Conservation (phyloP, 1,140 invertebrate genomes). For the Diachasma alloeum region DNA sequence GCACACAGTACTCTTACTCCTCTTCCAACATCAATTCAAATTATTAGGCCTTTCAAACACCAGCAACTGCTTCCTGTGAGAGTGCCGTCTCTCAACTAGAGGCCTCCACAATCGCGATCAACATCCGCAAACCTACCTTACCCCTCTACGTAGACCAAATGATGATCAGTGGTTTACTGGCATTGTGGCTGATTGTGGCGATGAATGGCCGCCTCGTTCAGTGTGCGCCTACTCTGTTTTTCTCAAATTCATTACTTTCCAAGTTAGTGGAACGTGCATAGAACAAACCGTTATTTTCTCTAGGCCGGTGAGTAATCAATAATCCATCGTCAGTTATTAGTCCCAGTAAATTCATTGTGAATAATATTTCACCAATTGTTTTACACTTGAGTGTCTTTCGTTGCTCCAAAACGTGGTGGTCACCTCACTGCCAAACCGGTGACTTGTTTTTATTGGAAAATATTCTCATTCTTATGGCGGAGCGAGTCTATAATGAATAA, state of each 20-base stretch:
- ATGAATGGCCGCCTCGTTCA: conserved; percentile 57
- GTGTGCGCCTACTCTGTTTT: conserved; percentile 55
- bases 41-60: too few species aligned
- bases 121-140: neutral
- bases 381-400: neutral
- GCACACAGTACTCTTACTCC: too few species aligned
- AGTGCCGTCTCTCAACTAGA: too few species aligned
- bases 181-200: conserved; percentile 23
- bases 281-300: conserved; percentile 35
- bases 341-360: neutral
- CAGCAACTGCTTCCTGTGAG: too few species aligned
- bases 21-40: too few species aligned
- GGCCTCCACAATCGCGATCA: neutral
- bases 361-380: neutral
- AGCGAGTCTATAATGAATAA: neutral
- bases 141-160: neutral
- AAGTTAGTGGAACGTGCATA: conserved; percentile 41
- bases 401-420: conserved; percentile 43
- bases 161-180: conserved; percentile 13
- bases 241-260: conserved; percentile 54
- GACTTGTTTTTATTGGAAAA: conserved; percentile 47
- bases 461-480: neutral
- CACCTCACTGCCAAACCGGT: conserved; percentile 46
- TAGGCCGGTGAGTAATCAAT: conserved; percentile 43
- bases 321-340: neutral